These are phyloP conservation scores for Centroberyx gerrardi DNA, from an alignment of 2,797 vertebrate species.

Conservation along the genomic window DNA sequence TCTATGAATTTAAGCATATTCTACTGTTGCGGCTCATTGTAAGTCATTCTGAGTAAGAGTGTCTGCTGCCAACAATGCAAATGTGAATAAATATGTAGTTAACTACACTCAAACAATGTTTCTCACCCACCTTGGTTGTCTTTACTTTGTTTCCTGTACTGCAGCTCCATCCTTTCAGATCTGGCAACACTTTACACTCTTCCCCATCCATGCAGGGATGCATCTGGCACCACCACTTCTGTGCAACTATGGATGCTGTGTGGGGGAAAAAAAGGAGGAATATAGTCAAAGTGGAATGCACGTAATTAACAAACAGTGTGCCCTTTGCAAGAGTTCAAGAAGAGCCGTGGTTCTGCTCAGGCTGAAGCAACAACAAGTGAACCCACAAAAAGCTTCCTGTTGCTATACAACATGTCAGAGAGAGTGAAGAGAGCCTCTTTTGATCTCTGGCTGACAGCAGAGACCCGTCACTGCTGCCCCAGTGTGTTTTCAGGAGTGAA, in stretches of 20 bases:
- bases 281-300: background rate
- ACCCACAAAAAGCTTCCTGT: constrained; percentile 17
- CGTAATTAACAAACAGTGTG: constrained; percentile 45
- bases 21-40: too few species aligned
- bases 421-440: constrained; percentile 48
- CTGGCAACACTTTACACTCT: constrained; percentile 97
- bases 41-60: background rate
- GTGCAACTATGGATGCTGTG: constrained; percentile 95
- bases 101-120: constrained; percentile 3
- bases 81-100: background rate
- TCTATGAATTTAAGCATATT: background rate
- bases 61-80: background rate
- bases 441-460: constrained; percentile 51
- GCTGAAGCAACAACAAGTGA: constrained; percentile 28
- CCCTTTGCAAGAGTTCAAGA: constrained; percentile 16
- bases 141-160: constrained; percentile 97
- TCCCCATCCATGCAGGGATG: constrained; percentile 95
- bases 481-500: constrained; percentile 64
- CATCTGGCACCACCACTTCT: constrained; percentile 99
- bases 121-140: constrained; percentile 92
- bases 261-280: constrained; percentile 13
- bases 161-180: constrained; percentile 99
- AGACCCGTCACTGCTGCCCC: constrained; percentile 52
- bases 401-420: constrained; percentile 26
- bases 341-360: background rate